Conservation (phyloP, 2,888 invertebrate species). For the Hedya salicella region DNA sequence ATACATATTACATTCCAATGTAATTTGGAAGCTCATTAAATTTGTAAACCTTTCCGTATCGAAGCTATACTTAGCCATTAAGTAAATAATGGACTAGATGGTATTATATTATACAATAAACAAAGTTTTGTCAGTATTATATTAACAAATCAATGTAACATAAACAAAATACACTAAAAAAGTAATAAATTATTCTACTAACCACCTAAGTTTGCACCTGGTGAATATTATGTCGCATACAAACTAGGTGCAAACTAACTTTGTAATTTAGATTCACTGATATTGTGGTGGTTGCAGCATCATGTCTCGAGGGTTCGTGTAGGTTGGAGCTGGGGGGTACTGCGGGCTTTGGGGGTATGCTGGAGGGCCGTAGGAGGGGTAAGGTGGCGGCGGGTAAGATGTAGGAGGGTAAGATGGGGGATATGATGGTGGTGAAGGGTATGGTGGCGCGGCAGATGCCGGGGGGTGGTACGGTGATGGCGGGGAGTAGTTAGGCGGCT, state of each 20-base stretch:
- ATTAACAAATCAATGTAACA: background rate
- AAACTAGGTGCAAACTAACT: no score
- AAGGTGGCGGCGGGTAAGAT: constrained; percentile 21
- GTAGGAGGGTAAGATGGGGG: constrained; percentile 43
- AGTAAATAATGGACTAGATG: constrained; percentile 6
- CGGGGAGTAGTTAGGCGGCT: constrained; percentile 40
- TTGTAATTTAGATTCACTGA: background rate
- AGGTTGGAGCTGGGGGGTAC: constrained; percentile 24
- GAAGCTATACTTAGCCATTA: constrained; percentile 5
- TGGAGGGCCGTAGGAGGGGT: constrained; percentile 38
- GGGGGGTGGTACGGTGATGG: constrained; percentile 46
- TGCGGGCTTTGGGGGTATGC: constrained; percentile 25
- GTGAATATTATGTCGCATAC: no score
- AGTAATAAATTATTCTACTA: background rate
- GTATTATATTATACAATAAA: constrained; percentile 3
- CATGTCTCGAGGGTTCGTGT: constrained; percentile 33
- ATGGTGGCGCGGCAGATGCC: constrained; percentile 8
- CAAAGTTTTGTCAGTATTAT: constrained; percentile 6
- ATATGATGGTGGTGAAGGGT: constrained; percentile 47
- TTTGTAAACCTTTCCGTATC: background rate
- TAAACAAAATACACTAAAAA: background rate
- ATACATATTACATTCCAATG: background rate
- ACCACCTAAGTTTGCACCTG: background rate
- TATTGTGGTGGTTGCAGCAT: constrained; percentile 26
- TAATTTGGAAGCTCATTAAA: constrained; percentile 9